A percentile compares a stretch with the other conserved stretches of the same genome.
Conservation (phyloP, 2,797 vertebrate species). For the Alauda arvensis region DNA sequence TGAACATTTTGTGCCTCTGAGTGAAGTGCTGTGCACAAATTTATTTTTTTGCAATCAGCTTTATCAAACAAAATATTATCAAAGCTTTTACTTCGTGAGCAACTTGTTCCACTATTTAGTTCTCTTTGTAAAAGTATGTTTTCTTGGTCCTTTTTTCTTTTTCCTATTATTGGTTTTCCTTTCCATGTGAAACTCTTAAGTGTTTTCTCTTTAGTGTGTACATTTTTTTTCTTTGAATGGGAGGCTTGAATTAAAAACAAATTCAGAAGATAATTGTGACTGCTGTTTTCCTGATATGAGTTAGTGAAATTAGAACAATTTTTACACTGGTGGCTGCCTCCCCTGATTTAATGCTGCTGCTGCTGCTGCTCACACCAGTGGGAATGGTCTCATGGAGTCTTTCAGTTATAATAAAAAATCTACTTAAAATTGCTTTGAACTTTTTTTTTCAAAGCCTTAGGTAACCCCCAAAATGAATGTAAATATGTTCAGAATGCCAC, state of each 20-base stretch:
- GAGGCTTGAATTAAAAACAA: background rate
- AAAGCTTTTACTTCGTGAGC: background rate
- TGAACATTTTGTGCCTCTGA: background rate
- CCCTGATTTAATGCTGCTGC: background rate
- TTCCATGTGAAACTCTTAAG: background rate
- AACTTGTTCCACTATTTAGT: background rate
- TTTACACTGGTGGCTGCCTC: background rate
- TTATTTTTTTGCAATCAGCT: background rate
- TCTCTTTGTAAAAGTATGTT: background rate
- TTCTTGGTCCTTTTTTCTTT: background rate
- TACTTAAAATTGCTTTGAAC: slow-evolving; percentile 4
- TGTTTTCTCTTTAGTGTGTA: background rate
- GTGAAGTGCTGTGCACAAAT: background rate
- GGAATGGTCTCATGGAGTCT: background rate
- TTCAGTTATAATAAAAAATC: background rate
- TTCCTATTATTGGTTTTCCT: background rate
- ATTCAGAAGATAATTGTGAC: background rate
- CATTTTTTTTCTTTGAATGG: background rate
- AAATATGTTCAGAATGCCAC: background rate
- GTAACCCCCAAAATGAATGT: background rate
- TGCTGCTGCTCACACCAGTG: background rate
- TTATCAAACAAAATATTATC: background rate
- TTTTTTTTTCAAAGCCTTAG: background rate
- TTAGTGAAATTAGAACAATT: background rate
- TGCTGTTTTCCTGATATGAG: background rate